Percentiles rank a stretch among this genome's conserved stretches.
phyloP scores from a whole-genome alignment of 2,113 vertebrate genomes.

The Hucho hucho region DNA sequence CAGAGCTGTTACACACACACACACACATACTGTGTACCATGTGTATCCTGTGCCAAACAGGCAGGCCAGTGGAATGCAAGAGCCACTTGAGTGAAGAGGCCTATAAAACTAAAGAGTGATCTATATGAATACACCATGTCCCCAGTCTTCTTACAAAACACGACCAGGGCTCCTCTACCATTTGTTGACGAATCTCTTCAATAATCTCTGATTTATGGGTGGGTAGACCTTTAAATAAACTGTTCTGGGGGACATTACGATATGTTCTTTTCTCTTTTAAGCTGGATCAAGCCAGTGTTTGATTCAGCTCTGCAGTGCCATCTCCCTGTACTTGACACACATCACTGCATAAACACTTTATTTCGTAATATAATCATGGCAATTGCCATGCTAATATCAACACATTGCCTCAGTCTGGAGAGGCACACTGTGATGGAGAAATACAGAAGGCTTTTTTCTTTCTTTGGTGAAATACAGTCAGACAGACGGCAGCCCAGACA shows the following conservation, averaged over 20 bases:
- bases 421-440: neutral
- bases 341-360: no score
- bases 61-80: neutral
- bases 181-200: neutral
- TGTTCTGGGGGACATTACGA: neutral
- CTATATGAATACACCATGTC: neutral
- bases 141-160: neutral
- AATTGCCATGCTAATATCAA: neutral
- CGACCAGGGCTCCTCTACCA: neutral
- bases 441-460: neutral
- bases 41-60: neutral
- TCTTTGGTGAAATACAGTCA: neutral
- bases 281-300: neutral
- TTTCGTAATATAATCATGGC: no score
- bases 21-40: neutral
- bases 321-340: no score
- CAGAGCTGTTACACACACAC: constrained; percentile 73
- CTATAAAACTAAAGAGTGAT: neutral
- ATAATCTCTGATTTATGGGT: neutral
- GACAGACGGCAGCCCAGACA: constrained; percentile 39
- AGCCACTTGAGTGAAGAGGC: neutral
- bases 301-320: neutral
- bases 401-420: neutral
- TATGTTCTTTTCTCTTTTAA: neutral
- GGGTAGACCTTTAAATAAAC: neutral